Base-by-base conservation (phyloP, 2,797 vertebrate species). In the Alcedo quadribrachys region DNA sequence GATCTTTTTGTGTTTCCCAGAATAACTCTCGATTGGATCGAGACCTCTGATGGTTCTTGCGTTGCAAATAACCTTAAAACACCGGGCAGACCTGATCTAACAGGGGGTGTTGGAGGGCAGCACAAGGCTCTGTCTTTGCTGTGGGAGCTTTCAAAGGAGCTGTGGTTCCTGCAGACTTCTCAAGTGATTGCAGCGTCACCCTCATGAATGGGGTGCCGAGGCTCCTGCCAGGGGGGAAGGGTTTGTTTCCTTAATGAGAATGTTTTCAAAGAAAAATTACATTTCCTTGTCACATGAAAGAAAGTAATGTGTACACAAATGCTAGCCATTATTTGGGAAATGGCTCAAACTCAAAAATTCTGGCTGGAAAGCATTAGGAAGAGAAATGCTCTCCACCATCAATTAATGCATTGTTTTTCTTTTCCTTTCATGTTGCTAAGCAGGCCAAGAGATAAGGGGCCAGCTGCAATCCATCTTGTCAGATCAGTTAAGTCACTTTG, bases 321-420 rank as follows among this genome's bases (percentile, higher is more conserved):
- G 94, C 89, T 93, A 74, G 80, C 88, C 88, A 90, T 96, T 96
- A 88, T 92, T 92, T 94, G 57, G 73, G 81, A 95, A 95, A 90
- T 96, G 93, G 94, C 94, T 95, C 22, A 4, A 85, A 66, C 86
- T 94, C 94, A 94, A 92, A 96, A 93, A 92, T 89, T 75, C 88
- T 95, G 87, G 65, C 95, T 96, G 95, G 95, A 95, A 96, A 93
- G 75, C 93, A 96, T 96, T 94, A 96, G 91, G 76, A 95, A 90
- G 88, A 95, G 93, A 94, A 93, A 83, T 19, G 25, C 87, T 92
- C 84, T 88, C 54, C 45, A n/a, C 63, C 75, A 89, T 96, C 93
- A 96, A 95, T 96, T 96, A 96, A 94, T 95, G 88, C 81, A 89
- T 96, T 96, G 94, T 95, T 95, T 94, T 94, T 96, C 91, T 92